Evolutionary conservation across 2,888 invertebrate genomes (phyloP), one percentile per base, ranked within the genome.

Genomic region (Drosophila formosana): DNA sequence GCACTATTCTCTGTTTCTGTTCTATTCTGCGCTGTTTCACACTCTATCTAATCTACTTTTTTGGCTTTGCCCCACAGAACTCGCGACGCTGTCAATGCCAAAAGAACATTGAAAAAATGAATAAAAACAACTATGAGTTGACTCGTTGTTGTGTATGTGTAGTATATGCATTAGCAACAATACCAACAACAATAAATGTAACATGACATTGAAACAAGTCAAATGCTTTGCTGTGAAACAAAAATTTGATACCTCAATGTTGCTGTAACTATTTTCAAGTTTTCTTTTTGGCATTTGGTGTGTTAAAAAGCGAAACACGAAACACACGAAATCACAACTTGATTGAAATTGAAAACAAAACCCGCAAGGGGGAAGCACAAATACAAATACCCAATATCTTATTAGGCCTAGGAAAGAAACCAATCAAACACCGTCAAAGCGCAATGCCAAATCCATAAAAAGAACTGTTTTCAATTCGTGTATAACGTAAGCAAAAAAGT

Each of bases 131-230:
- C 26, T 66, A 47, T 45, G 52, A 28, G 32, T 53, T 5, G n/a
- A 37, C 37, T 37, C 37, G 4, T 41, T 26, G 39, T 46, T 26
- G 34, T 37, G 25, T 53, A 60, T 49, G 51, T 47, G 7, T 5
- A 11, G 4, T 67, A 32, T 57, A 26, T 68, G 34, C 58, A 61
- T 55, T 57, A 74, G 47, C 11, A 39, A 37, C 11, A 66, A 53
- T 18, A 68, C 47, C 39, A 67, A 60, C 30, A 65, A 55, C 46
- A 80, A 64, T 53, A 75, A 78, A 72, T 88, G 84, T 88, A 83
- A 86, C 87, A 78, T 88, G 88, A 86, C 84, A 88, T 85, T 85
- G 84, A 85, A 85, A 83, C 73, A 78, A 83, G 79, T 88, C 83
- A 86, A 84, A 83, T 74, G 75, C 69, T 73, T 47, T 66, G 55